phyloP scores from a whole-genome alignment of 2,888 invertebrate species.

The Drosophila stalkeri region DNA sequence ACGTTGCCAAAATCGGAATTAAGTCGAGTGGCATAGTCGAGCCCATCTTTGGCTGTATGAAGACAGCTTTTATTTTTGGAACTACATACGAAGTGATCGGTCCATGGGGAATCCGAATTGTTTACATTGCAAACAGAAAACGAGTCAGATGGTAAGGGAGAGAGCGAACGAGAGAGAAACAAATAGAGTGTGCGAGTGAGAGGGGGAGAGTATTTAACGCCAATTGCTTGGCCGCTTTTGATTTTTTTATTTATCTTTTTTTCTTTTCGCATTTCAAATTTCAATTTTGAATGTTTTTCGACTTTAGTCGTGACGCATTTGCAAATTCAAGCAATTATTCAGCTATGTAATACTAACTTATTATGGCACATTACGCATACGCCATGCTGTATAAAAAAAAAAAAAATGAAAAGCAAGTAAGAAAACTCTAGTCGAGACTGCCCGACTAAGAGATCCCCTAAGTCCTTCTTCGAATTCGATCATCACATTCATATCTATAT shows the following conservation, averaged over 20 bases:
- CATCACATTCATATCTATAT: no score
- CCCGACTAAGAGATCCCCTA: no score
- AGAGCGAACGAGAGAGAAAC: no score
- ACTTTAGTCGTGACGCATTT: conserved; percentile 29
- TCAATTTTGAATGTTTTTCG: neutral
- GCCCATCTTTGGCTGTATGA: conserved; percentile 53
- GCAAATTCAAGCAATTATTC: conserved; percentile 2
- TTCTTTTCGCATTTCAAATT: neutral
- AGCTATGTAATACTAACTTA: conserved; percentile 11
- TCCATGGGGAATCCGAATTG: conserved; percentile 22
- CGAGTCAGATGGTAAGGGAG: neutral
- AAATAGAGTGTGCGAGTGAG: neutral
- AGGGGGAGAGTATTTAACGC: neutral
- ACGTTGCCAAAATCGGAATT: conserved; percentile 41
- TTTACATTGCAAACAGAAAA: conserved; percentile 12
- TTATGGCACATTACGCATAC: conserved; percentile 32
- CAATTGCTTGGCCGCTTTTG: no score
- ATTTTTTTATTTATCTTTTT: neutral
- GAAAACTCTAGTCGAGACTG: no score
- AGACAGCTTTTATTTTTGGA: conserved; percentile 73
- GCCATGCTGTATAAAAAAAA: neutral
- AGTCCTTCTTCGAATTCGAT: no score
- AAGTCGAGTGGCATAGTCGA: conserved; percentile 29
- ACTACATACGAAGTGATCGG: conserved; percentile 23
- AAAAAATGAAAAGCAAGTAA: neutral